Percentiles rank a stretch among this genome's conserved stretches.
phyloP scores from a whole-genome alignment of 2,113 vertebrate genomes.

The Anguilla rostrata region DNA sequence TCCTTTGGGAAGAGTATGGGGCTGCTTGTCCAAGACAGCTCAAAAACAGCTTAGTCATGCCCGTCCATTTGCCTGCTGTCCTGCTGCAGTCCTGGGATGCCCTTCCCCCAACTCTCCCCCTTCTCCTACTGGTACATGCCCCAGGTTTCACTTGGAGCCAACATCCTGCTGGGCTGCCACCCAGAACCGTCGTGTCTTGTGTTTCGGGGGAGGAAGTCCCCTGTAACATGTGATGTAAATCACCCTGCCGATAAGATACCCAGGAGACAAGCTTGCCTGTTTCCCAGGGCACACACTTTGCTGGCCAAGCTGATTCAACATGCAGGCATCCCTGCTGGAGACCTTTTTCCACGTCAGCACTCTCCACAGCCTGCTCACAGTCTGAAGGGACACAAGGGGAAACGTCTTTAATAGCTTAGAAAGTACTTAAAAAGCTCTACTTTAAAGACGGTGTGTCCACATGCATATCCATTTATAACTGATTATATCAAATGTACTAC shows the following conservation, averaged over 20 bases:
- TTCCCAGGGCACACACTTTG: not conserved
- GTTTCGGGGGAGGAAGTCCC: constrained; percentile 10
- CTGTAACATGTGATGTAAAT: not conserved
- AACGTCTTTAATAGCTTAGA: not conserved
- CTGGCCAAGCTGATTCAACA: not conserved
- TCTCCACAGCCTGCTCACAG: constrained; percentile 1
- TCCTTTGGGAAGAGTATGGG: not conserved
- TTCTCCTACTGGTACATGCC: not conserved
- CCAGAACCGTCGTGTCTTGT: constrained; percentile 1
- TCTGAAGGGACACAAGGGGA: not conserved
- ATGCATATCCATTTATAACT: not conserved
- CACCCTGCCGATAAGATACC: not conserved
- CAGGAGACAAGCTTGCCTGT: not conserved
- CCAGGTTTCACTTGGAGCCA: not conserved
- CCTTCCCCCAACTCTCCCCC: not conserved
- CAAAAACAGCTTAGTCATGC: not conserved
- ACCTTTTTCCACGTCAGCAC: not conserved
- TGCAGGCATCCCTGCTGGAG: not conserved
- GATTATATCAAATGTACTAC: not conserved
- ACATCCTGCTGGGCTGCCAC: not conserved
- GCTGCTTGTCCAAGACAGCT: not conserved
- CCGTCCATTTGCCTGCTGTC: not conserved
- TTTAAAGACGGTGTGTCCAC: not conserved
- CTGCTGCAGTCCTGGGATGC: not conserved
- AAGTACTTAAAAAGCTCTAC: not conserved